Conservation (phyloP, 2,888 invertebrate species). For the Tanypteryx hageni region DNA sequence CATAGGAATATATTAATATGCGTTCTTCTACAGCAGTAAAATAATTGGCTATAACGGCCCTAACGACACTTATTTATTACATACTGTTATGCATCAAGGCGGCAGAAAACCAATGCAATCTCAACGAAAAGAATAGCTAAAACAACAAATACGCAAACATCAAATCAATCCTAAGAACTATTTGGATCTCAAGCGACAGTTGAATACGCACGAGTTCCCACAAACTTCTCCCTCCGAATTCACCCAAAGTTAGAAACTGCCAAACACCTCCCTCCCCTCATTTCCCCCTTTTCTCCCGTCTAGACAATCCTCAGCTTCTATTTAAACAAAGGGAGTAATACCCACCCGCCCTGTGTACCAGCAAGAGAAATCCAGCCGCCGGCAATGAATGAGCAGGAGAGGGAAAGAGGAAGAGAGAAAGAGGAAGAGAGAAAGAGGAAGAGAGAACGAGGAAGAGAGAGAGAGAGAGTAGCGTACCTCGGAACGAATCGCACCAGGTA, state of each 20-base stretch:
- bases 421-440: neutral
- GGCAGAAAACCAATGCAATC: too few species aligned
- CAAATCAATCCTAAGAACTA: constrained; percentile 17
- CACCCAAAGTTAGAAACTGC: constrained; percentile 34
- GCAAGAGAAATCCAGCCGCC: constrained; percentile 36
- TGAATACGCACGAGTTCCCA: neutral
- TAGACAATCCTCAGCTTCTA: constrained; percentile 54
- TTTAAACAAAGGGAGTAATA: constrained; percentile 61
- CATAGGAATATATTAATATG: too few species aligned
- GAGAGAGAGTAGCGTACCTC: constrained; percentile 15
- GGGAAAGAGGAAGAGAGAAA: neutral
- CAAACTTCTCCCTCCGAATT: constrained; percentile 38
- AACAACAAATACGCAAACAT: constrained; percentile 34
- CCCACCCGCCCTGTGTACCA: constrained; percentile 20
- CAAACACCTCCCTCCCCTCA: constrained; percentile 15
- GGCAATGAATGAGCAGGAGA: constrained; percentile 26
- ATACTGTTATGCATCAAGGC: too few species aligned
- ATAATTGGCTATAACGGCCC: too few species aligned
- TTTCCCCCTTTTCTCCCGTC: constrained; percentile 10
- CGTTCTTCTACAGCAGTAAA: too few species aligned
- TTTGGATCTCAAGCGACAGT: constrained; percentile 37
- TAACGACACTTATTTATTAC: too few species aligned
- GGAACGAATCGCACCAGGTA: constrained; percentile 37
- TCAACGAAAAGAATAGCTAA: neutral
- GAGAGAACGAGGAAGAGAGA: neutral